Percentiles rank a stretch among this genome's conserved stretches.
phyloP scores from a whole-genome alignment of 1,140 invertebrate species.

The Tetraneura akinire region DNA sequence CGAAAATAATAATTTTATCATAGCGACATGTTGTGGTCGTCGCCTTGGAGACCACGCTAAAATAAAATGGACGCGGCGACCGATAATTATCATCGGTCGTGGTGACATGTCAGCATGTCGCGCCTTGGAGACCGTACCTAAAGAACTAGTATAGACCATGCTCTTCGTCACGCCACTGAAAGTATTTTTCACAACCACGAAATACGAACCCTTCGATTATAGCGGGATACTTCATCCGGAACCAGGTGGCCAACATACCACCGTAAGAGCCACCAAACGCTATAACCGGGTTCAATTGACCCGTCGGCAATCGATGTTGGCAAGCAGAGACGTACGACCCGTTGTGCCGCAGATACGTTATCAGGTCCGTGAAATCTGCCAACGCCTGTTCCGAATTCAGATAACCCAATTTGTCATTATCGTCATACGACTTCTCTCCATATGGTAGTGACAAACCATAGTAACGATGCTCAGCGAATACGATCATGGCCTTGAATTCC shows the following conservation, averaged over 20 bases:
- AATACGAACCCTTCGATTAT: constrained; percentile 70
- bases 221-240: constrained; percentile 95
- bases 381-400: constrained; percentile 90
- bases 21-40: too few species aligned
- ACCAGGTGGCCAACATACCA: constrained; percentile 95
- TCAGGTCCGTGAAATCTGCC: constrained; percentile 81
- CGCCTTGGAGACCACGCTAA: too few species aligned
- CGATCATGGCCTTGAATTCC: constrained; percentile 76
- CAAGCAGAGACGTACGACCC: not conserved
- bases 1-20: too few species aligned
- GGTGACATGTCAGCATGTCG: too few species aligned
- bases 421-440: constrained; percentile 39
- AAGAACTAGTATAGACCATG: too few species aligned
- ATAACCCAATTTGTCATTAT: constrained; percentile 61
- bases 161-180: too few species aligned
- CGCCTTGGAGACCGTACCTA: too few species aligned
- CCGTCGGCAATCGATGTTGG: too few species aligned
- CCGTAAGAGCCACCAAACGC: constrained; percentile 94
- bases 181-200: too few species aligned
- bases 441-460: constrained; percentile 63
- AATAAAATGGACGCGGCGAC: too few species aligned
- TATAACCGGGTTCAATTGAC: constrained; percentile 71
- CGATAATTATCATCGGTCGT: too few species aligned
- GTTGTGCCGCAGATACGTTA: constrained; percentile 36
- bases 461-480: constrained; percentile 96